Evolutionary conservation across 1,140 invertebrate genomes (phyloP).

Genomic region (Bursaphelenchus mucronatus): DNA sequence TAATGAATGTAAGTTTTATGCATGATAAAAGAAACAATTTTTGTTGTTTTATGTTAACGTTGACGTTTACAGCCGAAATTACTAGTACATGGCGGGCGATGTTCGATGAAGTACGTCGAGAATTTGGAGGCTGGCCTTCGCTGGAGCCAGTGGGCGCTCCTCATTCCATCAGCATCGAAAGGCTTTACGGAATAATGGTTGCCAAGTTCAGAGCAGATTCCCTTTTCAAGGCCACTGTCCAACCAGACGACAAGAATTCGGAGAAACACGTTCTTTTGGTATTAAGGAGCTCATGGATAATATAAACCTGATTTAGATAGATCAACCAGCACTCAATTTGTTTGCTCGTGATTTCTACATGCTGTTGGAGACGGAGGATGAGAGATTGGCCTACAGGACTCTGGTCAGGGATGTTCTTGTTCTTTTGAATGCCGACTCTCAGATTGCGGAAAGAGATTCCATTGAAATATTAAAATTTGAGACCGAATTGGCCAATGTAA

Average conservation of each 20-base stretch:
- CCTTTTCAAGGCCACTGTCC: slow-evolving; percentile 59
- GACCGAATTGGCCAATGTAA: slow-evolving; percentile 71
- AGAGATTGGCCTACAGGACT: slow-evolving; percentile 55
- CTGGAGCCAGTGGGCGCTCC: slow-evolving; percentile 34
- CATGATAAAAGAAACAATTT: slow-evolving; percentile 2
- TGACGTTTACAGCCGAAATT: slow-evolving; percentile 43
- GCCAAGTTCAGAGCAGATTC: slow-evolving; percentile 57
- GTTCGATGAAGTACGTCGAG: slow-evolving; percentile 50
- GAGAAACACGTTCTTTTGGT: slow-evolving; percentile 57
- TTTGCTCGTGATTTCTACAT: slow-evolving; percentile 60
- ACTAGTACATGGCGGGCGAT: slow-evolving; percentile 50
- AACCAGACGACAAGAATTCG: slow-evolving; percentile 60
- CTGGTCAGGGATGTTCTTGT: slow-evolving; percentile 59
- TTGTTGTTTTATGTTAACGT: slow-evolving; percentile 1
- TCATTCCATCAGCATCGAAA: slow-evolving; percentile 40
- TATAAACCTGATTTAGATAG: slow-evolving; percentile 44
- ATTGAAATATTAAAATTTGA: slow-evolving; percentile 77
- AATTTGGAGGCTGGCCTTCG: slow-evolving; percentile 58
- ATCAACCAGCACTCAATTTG: slow-evolving; percentile 56
- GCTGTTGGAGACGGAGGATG: slow-evolving; percentile 55
- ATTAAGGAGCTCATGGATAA: not conserved
- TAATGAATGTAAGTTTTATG: slow-evolving; percentile 57
- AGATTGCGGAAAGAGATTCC: slow-evolving; percentile 68
- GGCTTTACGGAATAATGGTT: slow-evolving; percentile 56
- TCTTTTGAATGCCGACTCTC: slow-evolving; percentile 68